Base-by-base conservation (phyloP, 2,113 vertebrate species). In the Tachuris rubrigastra region DNA sequence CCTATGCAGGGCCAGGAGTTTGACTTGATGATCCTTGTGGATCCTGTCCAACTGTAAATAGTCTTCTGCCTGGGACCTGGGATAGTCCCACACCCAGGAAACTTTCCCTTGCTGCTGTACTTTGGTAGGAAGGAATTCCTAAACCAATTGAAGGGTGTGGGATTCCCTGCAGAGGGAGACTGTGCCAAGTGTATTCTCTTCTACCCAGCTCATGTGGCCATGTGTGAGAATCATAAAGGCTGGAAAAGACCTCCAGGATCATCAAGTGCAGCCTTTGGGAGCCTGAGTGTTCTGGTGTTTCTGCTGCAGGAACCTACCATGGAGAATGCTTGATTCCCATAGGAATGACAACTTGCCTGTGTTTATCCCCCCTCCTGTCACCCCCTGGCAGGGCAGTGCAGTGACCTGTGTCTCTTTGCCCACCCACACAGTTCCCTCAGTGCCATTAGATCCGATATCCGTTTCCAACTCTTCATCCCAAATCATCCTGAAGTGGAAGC, bases 401-500 rank as follows among this genome's bases (percentile, higher is more conserved):
- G 50, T 96, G 78, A 90, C 16, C 63, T 46, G 20, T 42, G 37
- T 65, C 60, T 89, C 68, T 74, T 41, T 68, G 39, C 44, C 47
- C 42, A 5, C 76, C 89, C 79, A 0, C 7, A 0, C 98, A 99
- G 99, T 98, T 76, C 99, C 99, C 1, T 99, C 99, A 0, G 99
- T 99, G 35, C 99, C 99, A 1, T 97, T 99, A 67, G 99, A 99
- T 92, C 99, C 99, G 2, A 98, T 99, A 47, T 99, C 99, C 1
- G 98, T 98, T 39, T 99, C 99, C 71, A 99, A 99, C 96, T 99
- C 99, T 14, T 99, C 99, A 1, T 99, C 99, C 46, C 99, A 99
- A 98, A 99, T 99, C 90, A 98, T 99, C 72, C 91, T 99, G 85
- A 99, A 99, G 97, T 99, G 99, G 99, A 99, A 99, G 65, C 98